These are phyloP conservation scores for Morpho deidamia DNA, from an alignment of 2,888 invertebrate genomes.

Conservation along the genomic window DNA sequence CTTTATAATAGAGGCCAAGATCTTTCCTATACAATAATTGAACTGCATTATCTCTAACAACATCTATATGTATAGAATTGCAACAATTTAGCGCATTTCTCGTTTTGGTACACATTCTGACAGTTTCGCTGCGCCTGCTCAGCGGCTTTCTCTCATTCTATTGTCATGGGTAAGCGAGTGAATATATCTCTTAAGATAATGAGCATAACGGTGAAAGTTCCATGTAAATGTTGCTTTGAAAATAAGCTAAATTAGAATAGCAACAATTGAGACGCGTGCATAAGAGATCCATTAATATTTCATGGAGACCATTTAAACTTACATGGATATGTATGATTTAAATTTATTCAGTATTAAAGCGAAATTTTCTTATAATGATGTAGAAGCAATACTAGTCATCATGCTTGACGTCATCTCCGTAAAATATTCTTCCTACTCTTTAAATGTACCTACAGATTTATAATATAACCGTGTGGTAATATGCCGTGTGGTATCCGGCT, in stretches of 20 bases:
- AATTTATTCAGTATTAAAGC: slow-evolving; percentile 5
- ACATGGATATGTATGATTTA: slow-evolving; percentile 2
- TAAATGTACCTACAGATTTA: too few relatives aligned
- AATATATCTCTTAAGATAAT: slow-evolving; percentile 11
- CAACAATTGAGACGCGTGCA: slow-evolving; percentile 15
- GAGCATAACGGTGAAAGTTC: slow-evolving; percentile 9
- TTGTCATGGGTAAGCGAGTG: slow-evolving; percentile 10
- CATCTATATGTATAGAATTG: slow-evolving; percentile 7
- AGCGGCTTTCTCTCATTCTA: slow-evolving; percentile 20
- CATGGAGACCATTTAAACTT: slow-evolving; percentile 7
- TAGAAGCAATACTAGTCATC: neutral
- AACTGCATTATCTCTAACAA: slow-evolving; percentile 5
- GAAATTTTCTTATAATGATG: neutral
- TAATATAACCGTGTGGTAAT: too few relatives aligned
- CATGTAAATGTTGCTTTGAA: slow-evolving; percentile 7
- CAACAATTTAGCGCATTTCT: slow-evolving; percentile 22
- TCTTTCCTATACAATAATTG: neutral
- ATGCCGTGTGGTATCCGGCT: too few relatives aligned
- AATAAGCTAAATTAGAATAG: slow-evolving; percentile 16
- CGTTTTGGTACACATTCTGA: slow-evolving; percentile 21
- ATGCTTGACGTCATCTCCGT: neutral
- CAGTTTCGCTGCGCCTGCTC: slow-evolving; percentile 14
- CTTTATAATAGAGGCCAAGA: too few relatives aligned
- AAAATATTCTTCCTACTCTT: too few relatives aligned
- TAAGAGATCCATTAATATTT: slow-evolving; percentile 8